Conservation (phyloP, 2,113 vertebrate species). For the Myotis yumanensis region DNA sequence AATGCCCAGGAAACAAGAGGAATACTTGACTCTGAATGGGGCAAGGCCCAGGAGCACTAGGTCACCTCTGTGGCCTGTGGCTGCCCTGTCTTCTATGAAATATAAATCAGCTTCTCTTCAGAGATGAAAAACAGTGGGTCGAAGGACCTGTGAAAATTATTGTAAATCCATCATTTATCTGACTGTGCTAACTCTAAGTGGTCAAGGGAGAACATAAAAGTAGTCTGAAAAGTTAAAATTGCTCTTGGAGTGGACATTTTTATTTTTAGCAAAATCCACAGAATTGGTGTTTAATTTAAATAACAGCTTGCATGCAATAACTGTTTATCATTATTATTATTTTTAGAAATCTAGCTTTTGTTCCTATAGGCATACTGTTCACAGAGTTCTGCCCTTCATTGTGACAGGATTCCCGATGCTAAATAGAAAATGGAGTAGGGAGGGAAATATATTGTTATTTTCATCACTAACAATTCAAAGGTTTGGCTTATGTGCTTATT, state of each 20-base stretch:
- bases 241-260: slow-evolving; percentile 11
- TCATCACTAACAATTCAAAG: slow-evolving; percentile 23
- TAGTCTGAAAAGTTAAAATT: slow-evolving; percentile 32
- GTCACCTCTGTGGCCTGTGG: neutral
- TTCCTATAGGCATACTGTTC: slow-evolving; percentile 18
- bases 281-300: slow-evolving; percentile 46
- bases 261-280: slow-evolving; percentile 42
- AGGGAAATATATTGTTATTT: neutral
- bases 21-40: neutral
- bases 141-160: neutral
- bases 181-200: neutral
- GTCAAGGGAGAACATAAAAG: neutral
- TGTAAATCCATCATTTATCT: neutral
- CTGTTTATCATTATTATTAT: neutral
- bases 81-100: neutral
- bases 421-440: neutral
- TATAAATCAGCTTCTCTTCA: neutral
- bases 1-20: neutral
- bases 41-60: neutral
- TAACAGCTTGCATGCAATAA: neutral
- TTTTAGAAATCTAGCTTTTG: neutral
- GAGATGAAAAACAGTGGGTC: neutral
- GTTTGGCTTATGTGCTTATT: slow-evolving; percentile 36
- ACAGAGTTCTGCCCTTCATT: slow-evolving; percentile 19
- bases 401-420: neutral